Evolutionary conservation across 2,113 vertebrate genomes (phyloP).

Genomic region (Malaclemys terrapin): DNA sequence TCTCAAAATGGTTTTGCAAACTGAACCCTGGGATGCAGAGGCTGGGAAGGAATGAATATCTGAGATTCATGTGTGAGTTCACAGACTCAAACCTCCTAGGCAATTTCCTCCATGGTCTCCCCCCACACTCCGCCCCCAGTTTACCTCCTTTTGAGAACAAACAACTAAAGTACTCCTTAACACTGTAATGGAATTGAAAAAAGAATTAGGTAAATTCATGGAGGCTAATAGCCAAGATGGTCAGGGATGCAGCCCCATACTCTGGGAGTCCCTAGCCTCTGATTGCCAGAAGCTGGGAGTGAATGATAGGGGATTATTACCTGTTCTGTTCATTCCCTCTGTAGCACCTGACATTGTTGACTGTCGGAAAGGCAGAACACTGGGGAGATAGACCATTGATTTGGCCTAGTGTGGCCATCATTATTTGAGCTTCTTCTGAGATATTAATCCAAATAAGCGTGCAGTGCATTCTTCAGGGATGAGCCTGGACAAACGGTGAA

Average conservation of each 20-base stretch:
- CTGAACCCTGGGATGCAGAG: not conserved
- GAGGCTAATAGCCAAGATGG: not conserved
- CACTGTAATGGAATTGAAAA: not conserved
- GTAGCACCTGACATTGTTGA: not conserved
- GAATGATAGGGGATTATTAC: not conserved
- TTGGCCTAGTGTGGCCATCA: no score
- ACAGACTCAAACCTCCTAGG: not conserved
- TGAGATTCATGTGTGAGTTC: not conserved
- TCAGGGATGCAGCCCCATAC: no score
- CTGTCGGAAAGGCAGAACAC: not conserved
- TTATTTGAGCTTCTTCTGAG: not conserved
- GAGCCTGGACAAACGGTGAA: not conserved
- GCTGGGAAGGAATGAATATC: not conserved
- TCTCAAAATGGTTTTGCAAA: not conserved
- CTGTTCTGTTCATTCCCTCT: not conserved
- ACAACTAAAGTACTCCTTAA: not conserved
- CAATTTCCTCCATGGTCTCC: not conserved
- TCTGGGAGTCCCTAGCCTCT: no score
- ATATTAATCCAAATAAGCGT: not conserved
- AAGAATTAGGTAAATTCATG: not conserved
- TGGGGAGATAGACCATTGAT: no score
- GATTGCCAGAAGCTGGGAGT: no score
- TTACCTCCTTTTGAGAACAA: not conserved
- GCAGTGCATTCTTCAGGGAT: no score
- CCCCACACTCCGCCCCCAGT: rapidly evolving